A percentile compares a stretch with the other conserved stretches of the same genome.
These are phyloP conservation scores for Ethmia dodecea DNA, from an alignment of 2,888 invertebrate genomes.

Conservation along the genomic window DNA sequence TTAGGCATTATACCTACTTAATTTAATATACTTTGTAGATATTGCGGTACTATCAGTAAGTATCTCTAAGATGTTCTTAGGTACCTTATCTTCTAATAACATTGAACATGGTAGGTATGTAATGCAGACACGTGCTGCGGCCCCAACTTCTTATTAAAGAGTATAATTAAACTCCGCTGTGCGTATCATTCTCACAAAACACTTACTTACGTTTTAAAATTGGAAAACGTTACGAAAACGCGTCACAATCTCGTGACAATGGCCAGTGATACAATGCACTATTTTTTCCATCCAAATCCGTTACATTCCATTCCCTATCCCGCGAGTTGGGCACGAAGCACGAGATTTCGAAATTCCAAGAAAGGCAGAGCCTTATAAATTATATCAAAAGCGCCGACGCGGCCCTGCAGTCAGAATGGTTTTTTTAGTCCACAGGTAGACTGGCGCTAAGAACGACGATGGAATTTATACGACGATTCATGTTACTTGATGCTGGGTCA, in stretches of 20 bases:
- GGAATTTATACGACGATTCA: slow-evolving; percentile 57
- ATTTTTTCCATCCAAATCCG: slow-evolving; percentile 69
- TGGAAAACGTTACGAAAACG: slow-evolving; percentile 44
- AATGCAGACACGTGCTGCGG: too few relatives aligned
- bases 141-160: too few relatives aligned
- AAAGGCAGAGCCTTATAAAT: slow-evolving; percentile 76
- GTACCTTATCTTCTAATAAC: too few relatives aligned
- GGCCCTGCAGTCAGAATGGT: slow-evolving; percentile 66
- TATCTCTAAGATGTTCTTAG: too few relatives aligned
- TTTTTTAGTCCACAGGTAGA: slow-evolving; percentile 74
- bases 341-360: slow-evolving; percentile 75
- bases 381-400: slow-evolving; percentile 77
- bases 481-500: slow-evolving; percentile 36
- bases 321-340: slow-evolving; percentile 47
- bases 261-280: slow-evolving; percentile 52
- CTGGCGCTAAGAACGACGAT: slow-evolving; percentile 72
- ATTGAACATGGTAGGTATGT: too few relatives aligned
- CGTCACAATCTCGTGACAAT: too few relatives aligned
- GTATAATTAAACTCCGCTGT: background rate
- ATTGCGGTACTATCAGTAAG: too few relatives aligned
- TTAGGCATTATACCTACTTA: too few relatives aligned
- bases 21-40: too few relatives aligned
- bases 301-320: slow-evolving; percentile 71
- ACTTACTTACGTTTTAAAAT: slow-evolving; percentile 35
- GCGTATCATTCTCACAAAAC: slow-evolving; percentile 14